A percentile compares a stretch with the other conserved stretches of the same genome.
These are phyloP conservation scores for Ophion ventricosus DNA, from an alignment of 2,888 invertebrate species.

Conservation along the genomic window DNA sequence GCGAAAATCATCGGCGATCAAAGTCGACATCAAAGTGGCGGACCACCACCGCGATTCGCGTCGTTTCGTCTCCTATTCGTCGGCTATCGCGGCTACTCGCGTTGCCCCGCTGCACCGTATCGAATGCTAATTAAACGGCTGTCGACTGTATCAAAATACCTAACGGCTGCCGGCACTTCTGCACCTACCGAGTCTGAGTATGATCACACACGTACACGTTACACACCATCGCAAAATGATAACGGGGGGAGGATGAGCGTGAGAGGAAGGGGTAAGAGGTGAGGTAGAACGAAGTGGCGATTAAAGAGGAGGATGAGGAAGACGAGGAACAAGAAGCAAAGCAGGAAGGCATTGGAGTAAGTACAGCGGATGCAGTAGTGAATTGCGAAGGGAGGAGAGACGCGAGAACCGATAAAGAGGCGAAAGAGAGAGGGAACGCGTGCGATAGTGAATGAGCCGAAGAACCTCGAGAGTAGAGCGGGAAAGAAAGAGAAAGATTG, in stretches of 20 bases:
- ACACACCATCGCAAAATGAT: not conserved
- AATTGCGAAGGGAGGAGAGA: conserved; percentile 62
- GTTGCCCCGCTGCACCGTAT: conserved; percentile 71
- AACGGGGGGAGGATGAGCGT: not conserved
- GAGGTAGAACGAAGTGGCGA: conserved; percentile 25
- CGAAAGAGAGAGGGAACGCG: conserved; percentile 65
- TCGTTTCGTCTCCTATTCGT: conserved; percentile 32
- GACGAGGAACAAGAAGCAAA: not conserved
- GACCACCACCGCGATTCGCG: conserved; percentile 15
- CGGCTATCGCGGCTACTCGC: conserved; percentile 26
- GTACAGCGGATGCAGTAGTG: conserved; percentile 25
- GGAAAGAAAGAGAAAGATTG: conserved; percentile 59
- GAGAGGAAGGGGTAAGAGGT: conserved; percentile 12
- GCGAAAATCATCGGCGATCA: conserved; percentile 1
- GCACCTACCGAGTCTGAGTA: not conserved
- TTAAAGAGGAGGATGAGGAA: conserved; percentile 3
- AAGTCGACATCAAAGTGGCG: not conserved
- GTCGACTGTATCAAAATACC: conserved; percentile 82
- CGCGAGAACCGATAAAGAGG: conserved; percentile 70
- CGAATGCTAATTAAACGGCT: conserved; percentile 83
- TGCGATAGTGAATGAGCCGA: conserved; percentile 46
- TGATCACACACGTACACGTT: not conserved
- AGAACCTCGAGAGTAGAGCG: conserved; percentile 40
- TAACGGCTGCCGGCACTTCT: conserved; percentile 75
- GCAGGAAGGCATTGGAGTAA: conserved; percentile 15